A percentile compares a stretch with the other conserved stretches of the same genome.
phyloP scores from a whole-genome alignment of 2,888 invertebrate species.

The Ernsta delagoae region DNA sequence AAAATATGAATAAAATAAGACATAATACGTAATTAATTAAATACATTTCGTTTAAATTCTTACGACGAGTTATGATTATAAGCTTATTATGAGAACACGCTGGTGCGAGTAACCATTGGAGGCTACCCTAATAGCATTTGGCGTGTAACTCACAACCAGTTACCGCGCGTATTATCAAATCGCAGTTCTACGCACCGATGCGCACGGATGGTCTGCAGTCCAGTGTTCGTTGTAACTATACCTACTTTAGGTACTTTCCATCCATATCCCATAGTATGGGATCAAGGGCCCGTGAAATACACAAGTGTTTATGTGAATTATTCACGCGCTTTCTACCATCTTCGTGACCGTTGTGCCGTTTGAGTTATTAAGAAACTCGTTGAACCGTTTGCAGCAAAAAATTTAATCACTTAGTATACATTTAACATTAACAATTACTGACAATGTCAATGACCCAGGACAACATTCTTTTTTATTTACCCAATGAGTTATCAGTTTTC shows the following conservation, averaged over 20 bases:
- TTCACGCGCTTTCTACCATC: conserved; percentile 44
- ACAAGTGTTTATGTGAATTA: conserved; percentile 41
- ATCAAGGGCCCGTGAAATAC: conserved; percentile 76
- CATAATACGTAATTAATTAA: neutral
- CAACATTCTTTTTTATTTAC: neutral
- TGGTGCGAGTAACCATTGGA: conserved; percentile 54
- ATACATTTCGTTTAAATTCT: conserved; percentile 4
- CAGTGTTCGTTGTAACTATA: neutral
- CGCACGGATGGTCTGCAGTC: conserved; percentile 54
- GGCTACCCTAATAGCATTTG: conserved; percentile 57
- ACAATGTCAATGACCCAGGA: neutral
- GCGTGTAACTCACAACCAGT: conserved; percentile 46
- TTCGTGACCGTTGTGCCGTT: conserved; percentile 13
- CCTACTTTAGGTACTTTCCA: neutral
- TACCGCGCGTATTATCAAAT: conserved; percentile 63
- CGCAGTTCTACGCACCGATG: conserved; percentile 66
- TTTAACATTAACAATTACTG: neutral
- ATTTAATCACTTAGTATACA: neutral
- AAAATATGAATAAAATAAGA: neutral
- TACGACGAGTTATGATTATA: neutral
- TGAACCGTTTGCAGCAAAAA: conserved; percentile 5
- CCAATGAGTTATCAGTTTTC: too few species aligned
- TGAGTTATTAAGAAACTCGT: conserved; percentile 3
- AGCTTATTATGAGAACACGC: neutral
- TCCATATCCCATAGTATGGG: conserved; percentile 48